These are phyloP conservation scores for Cepaea hortensis DNA, from an alignment of 2,888 invertebrate genomes.

Conservation along the genomic window DNA sequence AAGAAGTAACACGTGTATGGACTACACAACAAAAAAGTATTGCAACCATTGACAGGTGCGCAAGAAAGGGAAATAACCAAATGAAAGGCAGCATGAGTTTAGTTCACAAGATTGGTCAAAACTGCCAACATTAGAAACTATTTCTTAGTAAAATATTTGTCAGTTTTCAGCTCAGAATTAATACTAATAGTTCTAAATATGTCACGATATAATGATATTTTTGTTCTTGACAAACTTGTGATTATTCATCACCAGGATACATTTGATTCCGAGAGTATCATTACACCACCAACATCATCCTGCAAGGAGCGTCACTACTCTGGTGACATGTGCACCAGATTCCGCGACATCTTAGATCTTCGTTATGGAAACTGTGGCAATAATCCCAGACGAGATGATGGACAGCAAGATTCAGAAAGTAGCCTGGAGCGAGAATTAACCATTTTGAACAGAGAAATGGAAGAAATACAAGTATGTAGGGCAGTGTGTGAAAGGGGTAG, in stretches of 20 bases:
- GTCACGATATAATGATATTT: not conserved
- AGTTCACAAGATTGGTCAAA: too few species aligned
- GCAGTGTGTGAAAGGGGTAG: conserved; percentile 63
- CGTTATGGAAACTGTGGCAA: conserved; percentile 58
- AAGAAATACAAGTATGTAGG: conserved; percentile 78
- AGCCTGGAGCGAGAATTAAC: conserved; percentile 79
- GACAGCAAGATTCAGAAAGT: conserved; percentile 69
- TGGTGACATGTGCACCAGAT: conserved; percentile 68
- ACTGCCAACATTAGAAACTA: too few species aligned
- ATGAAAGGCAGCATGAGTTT: too few species aligned
- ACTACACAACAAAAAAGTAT: too few species aligned
- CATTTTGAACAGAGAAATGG: conserved; percentile 80
- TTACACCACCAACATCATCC: conserved; percentile 40
- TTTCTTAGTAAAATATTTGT: too few species aligned
- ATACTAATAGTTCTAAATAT: too few species aligned
- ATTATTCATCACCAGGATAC: conserved; percentile 63
- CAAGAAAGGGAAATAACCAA: too few species aligned
- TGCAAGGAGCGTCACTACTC: conserved; percentile 73
- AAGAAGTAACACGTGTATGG: too few species aligned
- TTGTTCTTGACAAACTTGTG: not conserved
- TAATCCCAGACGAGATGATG: conserved; percentile 56
- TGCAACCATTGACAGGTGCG: too few species aligned
- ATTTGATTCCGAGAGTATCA: conserved; percentile 64
- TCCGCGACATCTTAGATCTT: conserved; percentile 70
- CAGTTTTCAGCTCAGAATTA: too few species aligned